phyloP scores from a whole-genome alignment of 2,797 vertebrate genomes.

The Rhincodon typus region DNA sequence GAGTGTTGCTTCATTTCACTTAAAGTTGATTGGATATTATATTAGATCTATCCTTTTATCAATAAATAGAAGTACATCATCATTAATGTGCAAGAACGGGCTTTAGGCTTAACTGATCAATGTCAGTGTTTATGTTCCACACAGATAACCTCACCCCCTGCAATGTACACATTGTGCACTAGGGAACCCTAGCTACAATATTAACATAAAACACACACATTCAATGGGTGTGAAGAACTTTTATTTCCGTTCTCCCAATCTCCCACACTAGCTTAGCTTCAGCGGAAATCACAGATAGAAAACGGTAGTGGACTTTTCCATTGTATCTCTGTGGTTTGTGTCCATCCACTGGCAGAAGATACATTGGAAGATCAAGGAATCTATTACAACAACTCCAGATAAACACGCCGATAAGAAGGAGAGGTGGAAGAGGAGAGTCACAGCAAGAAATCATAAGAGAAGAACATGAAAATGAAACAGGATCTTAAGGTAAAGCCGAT shows the following conservation, averaged over 20 bases:
- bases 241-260: background rate
- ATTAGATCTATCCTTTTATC: background rate
- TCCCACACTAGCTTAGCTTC: background rate
- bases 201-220: background rate
- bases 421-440: background rate
- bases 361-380: background rate
- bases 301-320: background rate
- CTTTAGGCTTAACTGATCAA: background rate
- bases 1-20: background rate
- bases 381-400: background rate
- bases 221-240: background rate
- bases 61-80: background rate
- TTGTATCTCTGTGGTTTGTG: background rate
- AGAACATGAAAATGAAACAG: background rate
- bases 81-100: background rate
- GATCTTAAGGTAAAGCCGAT: too few relatives aligned
- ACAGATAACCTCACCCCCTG: too few relatives aligned
- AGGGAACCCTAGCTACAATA: background rate
- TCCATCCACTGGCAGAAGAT: background rate
- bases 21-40: background rate
- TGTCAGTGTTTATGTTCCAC: background rate
- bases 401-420: background rate
- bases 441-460: background rate
- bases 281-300: background rate
- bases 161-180: background rate